These are phyloP conservation scores for Salticus scenicus DNA, from an alignment of 2,888 invertebrate genomes.

Conservation along the genomic window DNA sequence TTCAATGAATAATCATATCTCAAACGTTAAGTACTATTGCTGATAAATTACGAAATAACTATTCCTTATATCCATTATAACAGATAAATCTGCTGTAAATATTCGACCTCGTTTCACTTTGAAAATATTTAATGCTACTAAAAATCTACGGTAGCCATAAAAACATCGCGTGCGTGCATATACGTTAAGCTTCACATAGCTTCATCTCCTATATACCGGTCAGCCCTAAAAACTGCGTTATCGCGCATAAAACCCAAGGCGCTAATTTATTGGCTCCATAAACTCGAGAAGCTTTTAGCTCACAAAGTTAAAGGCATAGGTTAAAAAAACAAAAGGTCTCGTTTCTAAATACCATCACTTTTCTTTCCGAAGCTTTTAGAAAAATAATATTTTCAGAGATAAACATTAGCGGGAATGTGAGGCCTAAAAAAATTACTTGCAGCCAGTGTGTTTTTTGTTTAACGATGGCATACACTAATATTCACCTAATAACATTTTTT, in stretches of 20 bases:
- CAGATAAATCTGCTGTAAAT: no score
- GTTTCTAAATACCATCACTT: conserved; percentile 1
- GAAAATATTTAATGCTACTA: neutral
- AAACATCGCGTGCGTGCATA: neutral
- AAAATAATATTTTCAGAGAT: neutral
- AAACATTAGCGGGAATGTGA: neutral
- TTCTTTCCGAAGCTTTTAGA: neutral
- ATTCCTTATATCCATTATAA: no score
- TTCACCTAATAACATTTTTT: no score
- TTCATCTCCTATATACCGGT: conserved; percentile 1
- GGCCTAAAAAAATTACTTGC: neutral
- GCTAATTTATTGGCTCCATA: conserved; percentile 4
- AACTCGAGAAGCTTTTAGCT: conserved; percentile 1
- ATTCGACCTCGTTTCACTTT: neutral
- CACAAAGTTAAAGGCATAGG: neutral
- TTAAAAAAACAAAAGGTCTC: neutral
- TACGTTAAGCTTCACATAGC: neutral
- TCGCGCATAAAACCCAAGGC: conserved; percentile 3
- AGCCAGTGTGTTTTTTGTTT: neutral
- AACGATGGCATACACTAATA: no score
- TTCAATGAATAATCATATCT: no score
- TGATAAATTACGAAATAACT: no score
- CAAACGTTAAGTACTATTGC: no score
- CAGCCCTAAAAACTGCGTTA: conserved; percentile 2
- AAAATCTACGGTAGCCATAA: neutral